Evolutionary conservation across 2,113 vertebrate species (phyloP).

Genomic region (Lonchura striata): DNA sequence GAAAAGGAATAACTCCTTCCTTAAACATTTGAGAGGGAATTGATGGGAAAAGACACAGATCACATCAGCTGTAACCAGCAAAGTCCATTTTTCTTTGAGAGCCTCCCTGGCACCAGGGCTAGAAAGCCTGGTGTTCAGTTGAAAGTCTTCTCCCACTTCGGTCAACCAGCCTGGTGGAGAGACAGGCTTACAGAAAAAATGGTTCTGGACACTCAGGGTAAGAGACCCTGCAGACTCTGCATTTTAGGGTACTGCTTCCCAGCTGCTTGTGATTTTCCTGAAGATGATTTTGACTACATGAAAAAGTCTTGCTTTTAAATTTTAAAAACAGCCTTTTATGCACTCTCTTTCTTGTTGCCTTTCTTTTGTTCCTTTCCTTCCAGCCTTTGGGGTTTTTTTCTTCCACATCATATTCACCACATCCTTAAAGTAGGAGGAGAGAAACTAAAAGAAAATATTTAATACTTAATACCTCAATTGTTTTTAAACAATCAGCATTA

Average conservation of each 20-base stretch:
- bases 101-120: background rate
- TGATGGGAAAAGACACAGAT: background rate
- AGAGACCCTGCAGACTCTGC: background rate
- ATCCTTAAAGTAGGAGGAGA: background rate
- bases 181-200: background rate
- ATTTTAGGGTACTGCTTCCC: background rate
- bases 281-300: background rate
- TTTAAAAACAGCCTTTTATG: background rate
- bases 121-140: background rate
- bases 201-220: background rate
- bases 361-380: background rate
- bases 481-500: slow-evolving; percentile 15
- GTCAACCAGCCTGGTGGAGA: background rate
- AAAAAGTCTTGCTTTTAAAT: background rate
- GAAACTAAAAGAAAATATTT: slow-evolving; percentile 54
- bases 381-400: background rate
- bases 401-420: background rate
- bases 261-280: background rate
- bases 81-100: background rate
- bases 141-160: background rate
- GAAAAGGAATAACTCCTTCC: background rate
- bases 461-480: background rate
- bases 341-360: background rate
- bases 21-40: background rate
- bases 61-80: background rate